Evolutionary conservation across 2,797 vertebrate genomes (phyloP).

Genomic region (Premnoplex brunnescens): DNA sequence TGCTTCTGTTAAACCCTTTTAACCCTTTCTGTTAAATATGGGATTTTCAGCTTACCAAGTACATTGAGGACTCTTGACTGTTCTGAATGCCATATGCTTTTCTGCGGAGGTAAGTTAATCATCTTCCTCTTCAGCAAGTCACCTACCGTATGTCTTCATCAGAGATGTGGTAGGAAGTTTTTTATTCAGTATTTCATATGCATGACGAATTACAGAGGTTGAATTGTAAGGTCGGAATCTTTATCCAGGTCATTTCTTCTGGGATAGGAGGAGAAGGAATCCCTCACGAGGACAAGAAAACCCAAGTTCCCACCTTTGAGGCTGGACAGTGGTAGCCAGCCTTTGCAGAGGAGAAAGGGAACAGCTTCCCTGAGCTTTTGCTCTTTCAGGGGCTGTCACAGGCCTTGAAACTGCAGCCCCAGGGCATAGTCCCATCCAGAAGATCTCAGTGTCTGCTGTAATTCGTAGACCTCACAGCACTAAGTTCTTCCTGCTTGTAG

Average conservation of each 20-base stretch:
- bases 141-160: background rate
- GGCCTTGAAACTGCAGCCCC: background rate
- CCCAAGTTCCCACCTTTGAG: background rate
- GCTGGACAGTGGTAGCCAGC: background rate
- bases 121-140: background rate
- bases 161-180: background rate
- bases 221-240: background rate
- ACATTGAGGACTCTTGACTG: background rate
- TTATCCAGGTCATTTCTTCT: background rate
- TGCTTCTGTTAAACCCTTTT: background rate
- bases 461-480: background rate
- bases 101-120: background rate
- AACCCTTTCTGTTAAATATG: background rate
- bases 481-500: background rate
- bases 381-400: fast-evolving
- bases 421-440: background rate
- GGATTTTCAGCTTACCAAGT: conserved; percentile 25
- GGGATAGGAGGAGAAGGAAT: background rate
- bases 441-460: background rate
- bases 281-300: fast-evolving
- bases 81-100: conserved; percentile 8
- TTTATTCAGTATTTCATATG: background rate
- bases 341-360: background rate
- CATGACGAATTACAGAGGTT: background rate
- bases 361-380: background rate